A percentile compares a stretch with the other conserved stretches of the same genome.
Conservation (phyloP, 2,113 vertebrate genomes). For the Neopipo cinnamomea region DNA sequence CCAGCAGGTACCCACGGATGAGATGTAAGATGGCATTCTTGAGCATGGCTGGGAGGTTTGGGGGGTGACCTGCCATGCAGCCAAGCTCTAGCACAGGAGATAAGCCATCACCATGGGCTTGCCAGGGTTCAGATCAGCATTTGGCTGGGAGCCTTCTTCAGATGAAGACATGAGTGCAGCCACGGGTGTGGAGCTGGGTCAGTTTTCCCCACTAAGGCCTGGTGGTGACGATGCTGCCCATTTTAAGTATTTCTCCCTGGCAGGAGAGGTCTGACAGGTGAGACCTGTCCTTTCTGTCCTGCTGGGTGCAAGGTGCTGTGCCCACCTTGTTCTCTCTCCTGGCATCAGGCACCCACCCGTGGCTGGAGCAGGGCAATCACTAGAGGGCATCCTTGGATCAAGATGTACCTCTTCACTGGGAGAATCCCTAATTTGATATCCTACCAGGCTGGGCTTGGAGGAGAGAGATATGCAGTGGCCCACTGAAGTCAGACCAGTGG, state of each 20-base stretch:
- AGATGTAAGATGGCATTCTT: background rate
- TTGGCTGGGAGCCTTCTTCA: background rate
- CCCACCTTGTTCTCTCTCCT: accelerated
- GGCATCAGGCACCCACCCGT: accelerated
- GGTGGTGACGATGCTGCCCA: accelerated
- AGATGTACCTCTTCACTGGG: background rate
- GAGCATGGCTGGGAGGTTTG: background rate
- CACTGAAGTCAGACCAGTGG: background rate
- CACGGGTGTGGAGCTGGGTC: background rate
- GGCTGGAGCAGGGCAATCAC: conserved; percentile 25
- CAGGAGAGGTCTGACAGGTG: background rate
- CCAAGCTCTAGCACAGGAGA: background rate
- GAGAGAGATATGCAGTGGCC: background rate
- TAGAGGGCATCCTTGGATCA: conserved; percentile 55
- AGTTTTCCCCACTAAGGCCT: accelerated
- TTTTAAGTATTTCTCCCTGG: background rate
- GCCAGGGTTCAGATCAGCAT: background rate
- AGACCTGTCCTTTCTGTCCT: background rate
- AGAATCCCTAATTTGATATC: background rate
- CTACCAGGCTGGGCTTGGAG: background rate
- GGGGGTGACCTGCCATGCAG: background rate
- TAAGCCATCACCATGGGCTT: background rate
- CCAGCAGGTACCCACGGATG: accelerated
- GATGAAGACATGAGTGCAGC: accelerated
- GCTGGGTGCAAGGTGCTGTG: background rate